Evolutionary conservation across 2,113 vertebrate species (phyloP).

Genomic region (Dipodomys stephensi): DNA sequence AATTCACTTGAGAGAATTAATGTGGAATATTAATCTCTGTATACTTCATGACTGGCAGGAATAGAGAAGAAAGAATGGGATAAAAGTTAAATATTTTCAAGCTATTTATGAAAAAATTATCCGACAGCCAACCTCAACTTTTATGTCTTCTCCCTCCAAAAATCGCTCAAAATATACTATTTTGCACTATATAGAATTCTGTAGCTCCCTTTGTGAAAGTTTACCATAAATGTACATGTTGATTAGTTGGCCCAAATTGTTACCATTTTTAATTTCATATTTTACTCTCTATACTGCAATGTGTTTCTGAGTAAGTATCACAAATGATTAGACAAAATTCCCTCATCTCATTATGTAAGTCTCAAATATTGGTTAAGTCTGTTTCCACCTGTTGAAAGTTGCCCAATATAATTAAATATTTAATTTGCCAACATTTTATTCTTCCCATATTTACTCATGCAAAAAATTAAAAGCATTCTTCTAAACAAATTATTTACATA

Average conservation of each 20-base stretch:
- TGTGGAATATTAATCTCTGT: neutral
- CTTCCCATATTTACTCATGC: neutral
- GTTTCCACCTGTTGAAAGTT: neutral
- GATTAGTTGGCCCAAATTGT: neutral
- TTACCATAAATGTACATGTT: neutral
- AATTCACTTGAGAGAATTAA: neutral
- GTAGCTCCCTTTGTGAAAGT: conserved; percentile 11
- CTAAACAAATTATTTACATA: neutral
- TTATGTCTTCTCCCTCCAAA: neutral
- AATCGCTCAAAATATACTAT: neutral
- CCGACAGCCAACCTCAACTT: neutral
- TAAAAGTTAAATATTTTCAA: neutral
- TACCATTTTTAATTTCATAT: neutral
- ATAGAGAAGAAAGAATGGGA: neutral
- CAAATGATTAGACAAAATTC: neutral
- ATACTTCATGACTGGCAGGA: neutral
- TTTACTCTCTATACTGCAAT: neutral
- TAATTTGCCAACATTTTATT: neutral
- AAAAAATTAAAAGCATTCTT: conserved; percentile 17
- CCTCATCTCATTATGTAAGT: neutral
- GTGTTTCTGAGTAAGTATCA: neutral
- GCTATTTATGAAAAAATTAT: neutral
- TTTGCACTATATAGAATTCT: neutral
- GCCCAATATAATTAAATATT: neutral
- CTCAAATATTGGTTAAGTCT: neutral